Conservation (phyloP, 2,888 invertebrate species). For the Leucania comma region DNA sequence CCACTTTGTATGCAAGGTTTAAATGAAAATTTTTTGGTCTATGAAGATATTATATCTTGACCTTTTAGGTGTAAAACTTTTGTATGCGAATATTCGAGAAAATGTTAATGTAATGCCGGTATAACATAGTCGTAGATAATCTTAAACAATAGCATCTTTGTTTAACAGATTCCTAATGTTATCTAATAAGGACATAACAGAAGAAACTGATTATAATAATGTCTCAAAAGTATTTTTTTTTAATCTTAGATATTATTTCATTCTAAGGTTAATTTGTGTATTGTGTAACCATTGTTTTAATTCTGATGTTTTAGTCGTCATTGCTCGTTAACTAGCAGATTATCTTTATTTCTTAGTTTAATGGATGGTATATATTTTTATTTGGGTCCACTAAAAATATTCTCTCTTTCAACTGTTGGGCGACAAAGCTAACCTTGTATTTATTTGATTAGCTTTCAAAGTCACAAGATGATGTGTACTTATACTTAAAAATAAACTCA, state of each 20-base stretch:
- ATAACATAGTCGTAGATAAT: conserved; percentile 28
- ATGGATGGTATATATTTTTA: conserved; percentile 3
- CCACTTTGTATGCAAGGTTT: conserved; percentile 20
- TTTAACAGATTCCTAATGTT: conserved; percentile 45
- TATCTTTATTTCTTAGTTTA: conserved; percentile 6
- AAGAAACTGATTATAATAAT: conserved; percentile 36
- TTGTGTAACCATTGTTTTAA: conserved; percentile 8
- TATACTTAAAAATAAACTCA: conserved; percentile 13
- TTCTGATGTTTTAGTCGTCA: conserved; percentile 6
- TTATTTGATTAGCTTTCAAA: conserved; percentile 17
- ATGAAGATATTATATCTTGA: conserved; percentile 10
- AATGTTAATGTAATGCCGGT: conserved; percentile 42
- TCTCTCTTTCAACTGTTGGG: background rate
- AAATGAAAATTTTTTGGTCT: conserved; percentile 9
- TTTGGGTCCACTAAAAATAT: conserved; percentile 12
- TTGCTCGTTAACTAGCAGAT: background rate
- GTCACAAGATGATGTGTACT: conserved; percentile 5
- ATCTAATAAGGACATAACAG: conserved; percentile 38
- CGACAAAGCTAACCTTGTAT: conserved; percentile 15
- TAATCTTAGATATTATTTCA: conserved; percentile 1
- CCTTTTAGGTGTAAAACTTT: background rate
- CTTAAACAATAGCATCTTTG: conserved; percentile 46
- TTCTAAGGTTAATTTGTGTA: background rate
- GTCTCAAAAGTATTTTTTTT: conserved; percentile 1
- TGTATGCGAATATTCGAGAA: conserved; percentile 50